Evolutionary conservation across 2,113 vertebrate genomes (phyloP), one percentile per base, ranked within the genome.

Genomic region (Tupaia tana): DNA sequence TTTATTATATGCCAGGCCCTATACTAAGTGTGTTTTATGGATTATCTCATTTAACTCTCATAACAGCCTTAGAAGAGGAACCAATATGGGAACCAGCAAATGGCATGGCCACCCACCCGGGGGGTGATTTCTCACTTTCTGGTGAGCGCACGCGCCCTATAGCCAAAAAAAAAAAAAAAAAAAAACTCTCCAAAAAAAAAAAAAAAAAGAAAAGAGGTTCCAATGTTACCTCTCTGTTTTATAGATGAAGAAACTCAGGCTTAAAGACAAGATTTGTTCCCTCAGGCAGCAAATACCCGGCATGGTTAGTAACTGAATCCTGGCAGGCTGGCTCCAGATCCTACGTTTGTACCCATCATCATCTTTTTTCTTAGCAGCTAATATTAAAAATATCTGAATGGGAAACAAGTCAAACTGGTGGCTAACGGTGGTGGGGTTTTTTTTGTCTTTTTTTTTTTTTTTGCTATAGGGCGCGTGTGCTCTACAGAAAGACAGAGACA

Each of bases 201-300:
- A 43, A 43, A 43, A 43, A 43, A 43, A 43, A 43, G 43, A 43
- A 43, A 90, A 81, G 77, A 52, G 20, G 59, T 54, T 11, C n/a
- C 80, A 69, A 90, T 22, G 10, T 24, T 27, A 71, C 43, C 43
- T 43, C 31, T 71, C 64, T 9, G 66, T 83, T 85, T 84, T 71
- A 69, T 20, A 79, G 89, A 59, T 27, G 80, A 95, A 86, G 81
- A 89, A 87, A 73, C 2, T 3, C 56, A 92, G 88, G 89, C 58
- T 71, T 78, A 82, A 61, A 64, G 67, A 59, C 25, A 43, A 77
- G 64, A 75, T 34, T 67, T 54, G 43, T 31, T 77, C 25, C 74
- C 15, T 90, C 87, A 75, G 4, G 9, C 14, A 52, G 74, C 71
- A 82, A 74, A 85, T 64, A 27, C 29, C 19, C 71, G 75, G 58